Evolutionary conservation across 2,797 vertebrate genomes (phyloP).

Genomic region (Antrozous pallidus): DNA sequence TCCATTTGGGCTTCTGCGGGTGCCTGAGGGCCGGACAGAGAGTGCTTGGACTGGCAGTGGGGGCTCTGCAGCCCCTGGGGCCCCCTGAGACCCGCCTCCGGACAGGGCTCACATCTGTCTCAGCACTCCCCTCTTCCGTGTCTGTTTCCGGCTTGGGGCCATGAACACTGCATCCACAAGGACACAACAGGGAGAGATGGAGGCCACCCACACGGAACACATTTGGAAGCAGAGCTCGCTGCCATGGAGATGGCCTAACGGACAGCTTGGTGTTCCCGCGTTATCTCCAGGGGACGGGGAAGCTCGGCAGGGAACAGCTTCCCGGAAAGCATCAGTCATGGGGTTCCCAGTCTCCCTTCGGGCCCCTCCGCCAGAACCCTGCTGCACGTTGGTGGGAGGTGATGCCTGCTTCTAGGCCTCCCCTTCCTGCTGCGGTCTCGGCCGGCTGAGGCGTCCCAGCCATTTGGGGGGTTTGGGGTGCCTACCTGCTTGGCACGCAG

Average conservation of each 20-base stretch:
- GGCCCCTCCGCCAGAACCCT: neutral
- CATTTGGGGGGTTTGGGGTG: neutral
- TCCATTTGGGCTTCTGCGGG: neutral
- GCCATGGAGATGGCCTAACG: neutral
- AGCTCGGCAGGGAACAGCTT: constrained; percentile 25
- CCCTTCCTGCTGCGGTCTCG: neutral
- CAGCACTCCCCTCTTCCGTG: too few species aligned
- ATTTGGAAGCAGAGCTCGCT: too few species aligned
- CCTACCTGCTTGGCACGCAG: neutral
- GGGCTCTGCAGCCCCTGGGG: too few species aligned
- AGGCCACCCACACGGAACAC: neutral
- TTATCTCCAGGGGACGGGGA: constrained; percentile 51
- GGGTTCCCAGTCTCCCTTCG: constrained; percentile 24
- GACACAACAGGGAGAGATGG: neutral
- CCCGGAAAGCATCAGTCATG: neutral
- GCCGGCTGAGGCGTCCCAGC: neutral
- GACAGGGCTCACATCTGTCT: too few species aligned
- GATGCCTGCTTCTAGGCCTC: neutral
- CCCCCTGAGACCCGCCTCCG: neutral
- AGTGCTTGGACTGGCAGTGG: neutral
- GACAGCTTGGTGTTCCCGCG: neutral
- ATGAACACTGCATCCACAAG: neutral
- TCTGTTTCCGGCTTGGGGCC: neutral
- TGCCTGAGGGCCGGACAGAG: neutral
- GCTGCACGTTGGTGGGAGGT: too few species aligned